These are phyloP conservation scores for Hypena proboscidalis DNA, from an alignment of 2,888 invertebrate species.

Conservation along the genomic window DNA sequence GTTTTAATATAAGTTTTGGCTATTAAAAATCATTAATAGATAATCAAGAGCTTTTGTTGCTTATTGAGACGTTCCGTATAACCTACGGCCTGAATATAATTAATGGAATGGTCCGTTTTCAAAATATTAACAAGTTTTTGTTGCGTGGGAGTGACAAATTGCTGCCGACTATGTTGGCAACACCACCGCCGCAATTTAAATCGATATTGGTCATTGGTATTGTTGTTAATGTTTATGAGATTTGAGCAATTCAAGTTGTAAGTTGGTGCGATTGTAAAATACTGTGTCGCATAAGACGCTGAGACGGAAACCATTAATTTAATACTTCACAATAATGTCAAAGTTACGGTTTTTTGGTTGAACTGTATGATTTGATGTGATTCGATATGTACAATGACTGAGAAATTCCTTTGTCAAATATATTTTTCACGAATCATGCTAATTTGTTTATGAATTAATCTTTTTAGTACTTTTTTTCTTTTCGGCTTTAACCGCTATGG, in stretches of 20 bases:
- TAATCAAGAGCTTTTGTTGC: slow-evolving; percentile 49
- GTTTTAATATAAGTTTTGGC: slow-evolving; percentile 57
- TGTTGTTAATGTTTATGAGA: neutral
- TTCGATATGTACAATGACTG: too few species aligned
- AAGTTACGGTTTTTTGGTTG: too few species aligned
- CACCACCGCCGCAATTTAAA: slow-evolving; percentile 14
- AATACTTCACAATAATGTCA: neutral
- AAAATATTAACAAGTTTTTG: slow-evolving; percentile 53
- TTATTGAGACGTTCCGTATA: slow-evolving; percentile 54
- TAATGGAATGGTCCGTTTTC: slow-evolving; percentile 51
- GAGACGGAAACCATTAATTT: neutral
- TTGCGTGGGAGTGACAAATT: slow-evolving; percentile 57
- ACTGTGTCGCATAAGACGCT: neutral
- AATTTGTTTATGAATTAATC: too few species aligned
- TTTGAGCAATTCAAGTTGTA: too few species aligned
- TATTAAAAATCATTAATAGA: slow-evolving; percentile 56
- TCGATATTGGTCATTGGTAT: neutral
- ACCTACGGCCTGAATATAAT: slow-evolving; percentile 50
- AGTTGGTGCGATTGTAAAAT: neutral
- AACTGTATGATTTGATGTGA: neutral
- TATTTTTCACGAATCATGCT: too few species aligned
- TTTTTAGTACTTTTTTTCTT: too few species aligned
- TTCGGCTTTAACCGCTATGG: too few species aligned
- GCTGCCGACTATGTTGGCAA: slow-evolving; percentile 13
- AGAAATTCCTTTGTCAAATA: too few species aligned